phyloP scores from a whole-genome alignment of 2,797 vertebrate species.

The Argya squamiceps region DNA sequence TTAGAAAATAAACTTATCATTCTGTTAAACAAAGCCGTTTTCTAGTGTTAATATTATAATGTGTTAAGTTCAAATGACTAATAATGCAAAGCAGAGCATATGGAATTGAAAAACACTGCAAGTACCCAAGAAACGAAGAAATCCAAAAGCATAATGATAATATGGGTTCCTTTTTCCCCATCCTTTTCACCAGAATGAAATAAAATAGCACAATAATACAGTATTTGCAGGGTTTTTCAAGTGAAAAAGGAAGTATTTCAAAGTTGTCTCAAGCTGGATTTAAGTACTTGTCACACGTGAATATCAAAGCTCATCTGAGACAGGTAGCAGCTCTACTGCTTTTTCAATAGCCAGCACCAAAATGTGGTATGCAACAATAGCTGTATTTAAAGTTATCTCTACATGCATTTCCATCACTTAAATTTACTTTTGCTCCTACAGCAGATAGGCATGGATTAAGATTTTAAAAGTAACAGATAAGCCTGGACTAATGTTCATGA shows the following conservation, averaged over 20 bases:
- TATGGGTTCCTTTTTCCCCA: not conserved
- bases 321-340: not conserved
- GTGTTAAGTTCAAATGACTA: not conserved
- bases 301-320: not conserved
- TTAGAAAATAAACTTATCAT: not conserved
- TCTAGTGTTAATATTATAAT: not conserved
- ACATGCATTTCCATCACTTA: not conserved
- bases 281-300: not conserved
- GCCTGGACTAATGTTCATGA: not conserved
- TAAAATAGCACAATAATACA: not conserved
- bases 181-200: not conserved
- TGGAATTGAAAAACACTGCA: not conserved
- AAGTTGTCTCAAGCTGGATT: not conserved
- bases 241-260: not conserved
- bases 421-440: not conserved
- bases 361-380: not conserved
- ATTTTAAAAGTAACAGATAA: not conserved
- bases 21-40: not conserved
- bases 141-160: not conserved
- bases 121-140: not conserved
- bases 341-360: not conserved
- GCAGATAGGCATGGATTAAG: not conserved
- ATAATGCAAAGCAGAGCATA: not conserved
- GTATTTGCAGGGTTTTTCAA: not conserved
- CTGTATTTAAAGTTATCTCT: not conserved